These are phyloP conservation scores for Drosophila cardini DNA, from an alignment of 1,140 invertebrate genomes.

Conservation along the genomic window DNA sequence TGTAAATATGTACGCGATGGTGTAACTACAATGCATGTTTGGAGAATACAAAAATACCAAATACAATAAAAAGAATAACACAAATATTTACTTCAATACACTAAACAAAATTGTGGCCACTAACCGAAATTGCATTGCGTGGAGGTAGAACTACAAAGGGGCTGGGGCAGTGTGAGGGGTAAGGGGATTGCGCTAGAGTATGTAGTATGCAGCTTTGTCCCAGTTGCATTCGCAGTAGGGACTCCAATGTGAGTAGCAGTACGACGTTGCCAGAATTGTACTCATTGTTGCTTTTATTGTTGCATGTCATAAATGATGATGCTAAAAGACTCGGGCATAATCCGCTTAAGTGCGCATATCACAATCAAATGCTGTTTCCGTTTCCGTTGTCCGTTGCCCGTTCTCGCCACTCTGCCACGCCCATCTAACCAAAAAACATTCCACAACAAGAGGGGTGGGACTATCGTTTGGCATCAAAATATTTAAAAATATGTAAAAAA, in stretches of 20 bases:
- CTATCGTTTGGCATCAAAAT: slow-evolving; percentile 2
- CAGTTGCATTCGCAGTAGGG: slow-evolving; percentile 29
- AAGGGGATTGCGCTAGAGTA: background rate
- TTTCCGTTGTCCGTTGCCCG: slow-evolving; percentile 1
- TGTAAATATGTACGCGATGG: slow-evolving; percentile 49
- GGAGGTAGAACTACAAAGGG: background rate
- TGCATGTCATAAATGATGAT: slow-evolving; percentile 80
- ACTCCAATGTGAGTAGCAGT: slow-evolving; percentile 26
- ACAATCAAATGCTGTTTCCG: slow-evolving; percentile 63
- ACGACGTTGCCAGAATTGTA: slow-evolving; percentile 17
- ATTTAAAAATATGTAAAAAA: too few species aligned
- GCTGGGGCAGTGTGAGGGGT: background rate
- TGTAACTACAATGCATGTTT: slow-evolving; percentile 61
- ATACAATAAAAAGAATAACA: slow-evolving; percentile 47
- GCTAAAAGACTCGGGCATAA: slow-evolving; percentile 77
- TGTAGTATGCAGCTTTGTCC: slow-evolving; percentile 8
- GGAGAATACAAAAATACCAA: slow-evolving; percentile 22
- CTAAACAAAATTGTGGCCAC: slow-evolving; percentile 78
- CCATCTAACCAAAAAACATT: slow-evolving; percentile 1
- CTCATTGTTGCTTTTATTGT: slow-evolving; percentile 62
- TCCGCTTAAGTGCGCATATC: slow-evolving; percentile 81
- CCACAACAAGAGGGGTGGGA: slow-evolving; percentile 12
- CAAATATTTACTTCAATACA: slow-evolving; percentile 61
- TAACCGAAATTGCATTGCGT: slow-evolving; percentile 75
- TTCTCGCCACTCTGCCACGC: too few species aligned